These are phyloP conservation scores for Scaptomyza flava DNA, from an alignment of 2,888 invertebrate species.

Conservation along the genomic window DNA sequence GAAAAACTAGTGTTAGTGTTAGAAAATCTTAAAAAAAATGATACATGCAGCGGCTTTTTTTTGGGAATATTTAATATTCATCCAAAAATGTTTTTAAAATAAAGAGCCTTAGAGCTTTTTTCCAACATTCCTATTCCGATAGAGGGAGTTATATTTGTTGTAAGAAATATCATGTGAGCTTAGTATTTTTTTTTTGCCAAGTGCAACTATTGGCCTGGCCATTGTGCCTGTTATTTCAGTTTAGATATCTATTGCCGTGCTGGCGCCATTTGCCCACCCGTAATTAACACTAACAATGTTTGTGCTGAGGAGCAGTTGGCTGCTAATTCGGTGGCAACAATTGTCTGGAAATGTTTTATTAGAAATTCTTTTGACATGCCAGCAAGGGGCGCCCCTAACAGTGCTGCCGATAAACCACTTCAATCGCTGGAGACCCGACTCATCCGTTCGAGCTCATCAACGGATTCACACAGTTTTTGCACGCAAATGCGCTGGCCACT, in stretches of 20 bases:
- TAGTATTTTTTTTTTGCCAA: no score
- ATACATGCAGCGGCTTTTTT: no score
- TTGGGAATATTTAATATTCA: no score
- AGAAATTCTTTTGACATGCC: slow-evolving; percentile 69
- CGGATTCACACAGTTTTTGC: slow-evolving; percentile 77
- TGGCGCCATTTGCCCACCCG: slow-evolving; percentile 64
- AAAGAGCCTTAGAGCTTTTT: no score
- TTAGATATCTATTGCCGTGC: slow-evolving; percentile 36
- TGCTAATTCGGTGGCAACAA: slow-evolving; percentile 47
- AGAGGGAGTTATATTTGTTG: no score
- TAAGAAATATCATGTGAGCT: no score
- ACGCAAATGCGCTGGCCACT: slow-evolving; percentile 68
- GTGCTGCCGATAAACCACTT: slow-evolving; percentile 40
- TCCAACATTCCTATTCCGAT: no score
- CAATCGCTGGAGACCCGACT: slow-evolving; percentile 10
- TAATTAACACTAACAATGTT: slow-evolving; percentile 68
- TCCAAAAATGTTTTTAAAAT: no score
- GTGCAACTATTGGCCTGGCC: slow-evolving; percentile 16
- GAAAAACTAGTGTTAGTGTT: not conserved
- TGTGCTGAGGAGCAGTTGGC: slow-evolving; percentile 27
- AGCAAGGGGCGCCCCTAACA: slow-evolving; percentile 34
- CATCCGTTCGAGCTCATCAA: slow-evolving; percentile 63
- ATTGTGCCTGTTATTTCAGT: slow-evolving; percentile 32
- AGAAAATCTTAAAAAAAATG: no score
- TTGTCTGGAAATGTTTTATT: slow-evolving; percentile 75